Evolutionary conservation across 1,140 invertebrate species (phyloP), one percentile per base, ranked within the genome.

Genomic region (Eupeodes corollae): DNA sequence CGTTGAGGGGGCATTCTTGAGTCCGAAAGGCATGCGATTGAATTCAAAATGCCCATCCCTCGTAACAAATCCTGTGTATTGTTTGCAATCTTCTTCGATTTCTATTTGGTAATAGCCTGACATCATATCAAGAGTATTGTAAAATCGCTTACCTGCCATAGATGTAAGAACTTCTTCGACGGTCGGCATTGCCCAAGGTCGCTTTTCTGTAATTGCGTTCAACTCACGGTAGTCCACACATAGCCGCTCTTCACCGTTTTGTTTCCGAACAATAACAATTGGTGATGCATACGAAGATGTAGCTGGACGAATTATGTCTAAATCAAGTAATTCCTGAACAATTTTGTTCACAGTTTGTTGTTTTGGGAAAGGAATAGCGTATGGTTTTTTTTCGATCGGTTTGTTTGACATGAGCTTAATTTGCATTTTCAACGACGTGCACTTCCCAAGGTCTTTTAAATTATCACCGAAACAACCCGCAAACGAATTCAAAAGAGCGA

Each of bases 21-120:
- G 37, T 5, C 59, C 61, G 35, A 57, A 57, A 1, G 58, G 50
- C 44, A 64, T 52, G 13, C 42, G 5, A 18, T 46, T 44, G 32
- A 50, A 66, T 12, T 57, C 42, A 46, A 46, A 60, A 34, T 54
- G 53, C 0, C 54, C 52, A 33, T 55, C 41, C 19, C 42, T 57
- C 21, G 58, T 63, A 0, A 49, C 45, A 50, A 74, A 73, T 1
- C 64, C 70, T 0, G 71, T 73, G 53, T 73, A 74, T 3, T 52
- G 21, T n/a, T 39, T 55, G 44, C 62, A 56, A 10, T 59, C 45
- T 31, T 51, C 42, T 18, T 59, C 50, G 1, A 76, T 47, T 3
- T 47, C 39, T 14, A 77, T 58, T 52, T 78, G 74, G 54, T 65
- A 70, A 57, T 70, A 77, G 3, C 73, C 75, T 30, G 55, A 61